Percentiles rank a stretch among this genome's conserved stretches.
These are phyloP conservation scores for Trichogramma dendrolimi DNA, from an alignment of 2,888 invertebrate genomes.

Conservation along the genomic window DNA sequence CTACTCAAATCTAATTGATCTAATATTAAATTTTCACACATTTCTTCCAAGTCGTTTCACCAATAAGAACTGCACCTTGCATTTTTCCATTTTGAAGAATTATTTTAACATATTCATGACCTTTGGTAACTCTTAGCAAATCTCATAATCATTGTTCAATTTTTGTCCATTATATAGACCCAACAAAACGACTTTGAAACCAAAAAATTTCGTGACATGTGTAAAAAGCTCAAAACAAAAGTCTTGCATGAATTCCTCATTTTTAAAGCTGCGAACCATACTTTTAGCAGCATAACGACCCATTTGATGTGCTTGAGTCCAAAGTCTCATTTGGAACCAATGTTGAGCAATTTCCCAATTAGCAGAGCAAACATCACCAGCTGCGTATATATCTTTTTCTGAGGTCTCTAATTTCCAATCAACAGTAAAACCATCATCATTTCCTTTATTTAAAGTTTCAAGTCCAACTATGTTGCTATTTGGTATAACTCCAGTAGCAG, in stretches of 20 bases:
- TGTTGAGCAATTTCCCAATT: slow-evolving; percentile 72
- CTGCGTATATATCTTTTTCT: slow-evolving; percentile 77
- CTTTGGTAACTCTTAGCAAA: slow-evolving; percentile 79
- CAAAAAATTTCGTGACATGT: slow-evolving; percentile 93
- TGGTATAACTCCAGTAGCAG: slow-evolving; percentile 89
- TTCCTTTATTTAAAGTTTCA: slow-evolving; percentile 54
- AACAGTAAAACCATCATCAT: slow-evolving; percentile 81
- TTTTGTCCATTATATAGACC: slow-evolving; percentile 93
- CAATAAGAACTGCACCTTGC: slow-evolving; percentile 92
- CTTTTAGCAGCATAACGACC: slow-evolving; percentile 88
- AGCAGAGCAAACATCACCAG: slow-evolving; percentile 91
- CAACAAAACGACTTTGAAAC: slow-evolving; percentile 84
- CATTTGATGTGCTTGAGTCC: slow-evolving; percentile 99
- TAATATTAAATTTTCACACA: slow-evolving; percentile 94
- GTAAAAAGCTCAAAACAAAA: slow-evolving; percentile 97
- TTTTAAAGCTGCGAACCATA: slow-evolving; percentile 66
- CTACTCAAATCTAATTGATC: slow-evolving; percentile 85
- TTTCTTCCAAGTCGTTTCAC: slow-evolving; percentile 96
- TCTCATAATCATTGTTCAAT: slow-evolving; percentile 74
- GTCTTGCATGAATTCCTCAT: slow-evolving; percentile 73
- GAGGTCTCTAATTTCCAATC: slow-evolving; percentile 83
- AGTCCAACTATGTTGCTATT: slow-evolving; percentile 60
- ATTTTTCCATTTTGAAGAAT: slow-evolving; percentile 78
- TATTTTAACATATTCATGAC: slow-evolving; percentile 80
- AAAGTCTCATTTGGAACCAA: slow-evolving; percentile 93